Evolutionary conservation across 1,140 invertebrate genomes (phyloP), one percentile per base, ranked within the genome.

Genomic region (Aphelinus atriplicis): DNA sequence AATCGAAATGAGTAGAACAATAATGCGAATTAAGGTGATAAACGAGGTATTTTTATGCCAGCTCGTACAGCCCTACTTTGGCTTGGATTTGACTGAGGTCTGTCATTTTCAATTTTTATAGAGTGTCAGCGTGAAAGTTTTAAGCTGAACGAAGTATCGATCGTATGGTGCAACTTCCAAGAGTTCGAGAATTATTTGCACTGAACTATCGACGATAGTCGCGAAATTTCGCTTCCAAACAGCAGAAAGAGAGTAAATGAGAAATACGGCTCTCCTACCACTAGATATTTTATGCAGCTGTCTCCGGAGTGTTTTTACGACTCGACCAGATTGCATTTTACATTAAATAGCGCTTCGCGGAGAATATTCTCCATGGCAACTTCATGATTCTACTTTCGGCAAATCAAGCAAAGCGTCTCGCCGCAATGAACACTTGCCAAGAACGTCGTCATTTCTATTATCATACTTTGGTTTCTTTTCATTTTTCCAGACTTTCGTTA

Each of bases 341-440:
- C 62, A 64, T 64, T 64, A 50, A 10, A 42, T 47, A 5, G 26
- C 26, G 26, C 26, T 26, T 26, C 26, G 26, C 26, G 26, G 26
- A 26, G 26, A 26, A 26, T 26, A 26, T 62, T 46, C 42, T 46
- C 3, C 48, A 1, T 9, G 26, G 26, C 5, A 42, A 60, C 56
- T 69, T 69, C 67, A 26, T 56, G 56, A 69, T 60, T 60, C 56
- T 7, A 66, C 64, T 66, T 42, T 4, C 7, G 51, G 46, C 47
- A 51, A 64, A 64, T 64, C 62, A 47, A 66, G 64, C 50, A 4
- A 66, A 51, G 50, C 48, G 47, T 58, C 7, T 58, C 56, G 26
- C 26, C 26, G 56, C 10, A 9, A 43, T 50, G 53, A n/a, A 56
- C 56, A 10, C 56, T 69, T 69, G 55, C 57, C 57, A 69, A 58